These are phyloP conservation scores for Anguilla pacifica DNA, from an alignment of 2,797 vertebrate species.

Conservation along the genomic window DNA sequence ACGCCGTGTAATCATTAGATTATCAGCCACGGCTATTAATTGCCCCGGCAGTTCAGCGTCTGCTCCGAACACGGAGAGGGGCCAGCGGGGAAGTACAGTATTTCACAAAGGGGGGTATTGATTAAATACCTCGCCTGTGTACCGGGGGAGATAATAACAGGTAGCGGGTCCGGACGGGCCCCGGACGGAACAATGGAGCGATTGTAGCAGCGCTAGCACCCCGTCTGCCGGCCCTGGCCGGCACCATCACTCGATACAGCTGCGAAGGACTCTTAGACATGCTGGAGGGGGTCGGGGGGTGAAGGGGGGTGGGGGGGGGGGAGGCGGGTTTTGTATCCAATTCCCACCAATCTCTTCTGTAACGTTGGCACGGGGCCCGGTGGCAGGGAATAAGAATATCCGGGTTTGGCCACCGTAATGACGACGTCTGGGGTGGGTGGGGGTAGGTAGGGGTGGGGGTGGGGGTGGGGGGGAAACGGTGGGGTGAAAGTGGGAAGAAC, in stretches of 20 bases:
- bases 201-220: constrained; percentile 5
- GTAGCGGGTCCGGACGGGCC: background rate
- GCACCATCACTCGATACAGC: constrained; percentile 28
- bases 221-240: background rate
- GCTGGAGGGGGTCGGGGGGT: no score
- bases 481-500: background rate
- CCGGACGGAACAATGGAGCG: constrained; percentile 7
- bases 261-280: background rate
- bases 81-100: background rate
- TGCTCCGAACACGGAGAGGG: background rate
- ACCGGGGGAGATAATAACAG: constrained; percentile 23
- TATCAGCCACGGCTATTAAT: constrained; percentile 31
- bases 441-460: no score
- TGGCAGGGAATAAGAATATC: background rate
- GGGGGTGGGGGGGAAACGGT: background rate
- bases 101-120: constrained; percentile 22
- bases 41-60: constrained; percentile 22
- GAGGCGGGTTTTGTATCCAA: background rate
- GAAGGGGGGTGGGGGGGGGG: background rate
- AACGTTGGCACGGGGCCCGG: background rate
- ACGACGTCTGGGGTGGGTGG: background rate
- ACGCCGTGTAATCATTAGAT: constrained; percentile 25
- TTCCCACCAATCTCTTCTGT: constrained; percentile 16
- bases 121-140: constrained; percentile 17
- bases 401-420: background rate